Evolutionary conservation across 2,888 invertebrate genomes (phyloP).

Genomic region (Macrosiphum euphorbiae): DNA sequence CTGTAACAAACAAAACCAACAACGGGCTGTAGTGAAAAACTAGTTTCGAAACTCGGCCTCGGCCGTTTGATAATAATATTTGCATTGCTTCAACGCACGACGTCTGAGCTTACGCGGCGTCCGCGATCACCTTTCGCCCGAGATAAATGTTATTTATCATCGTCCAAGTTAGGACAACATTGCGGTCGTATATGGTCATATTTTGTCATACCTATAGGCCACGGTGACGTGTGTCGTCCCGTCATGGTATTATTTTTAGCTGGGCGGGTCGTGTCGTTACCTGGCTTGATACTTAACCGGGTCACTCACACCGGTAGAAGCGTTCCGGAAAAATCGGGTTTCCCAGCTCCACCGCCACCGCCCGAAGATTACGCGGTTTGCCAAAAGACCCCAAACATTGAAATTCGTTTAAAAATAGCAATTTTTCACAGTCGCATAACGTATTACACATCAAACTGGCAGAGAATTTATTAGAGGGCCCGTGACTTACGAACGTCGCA

Average conservation of each 20-base stretch:
- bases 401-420: constrained; percentile 5
- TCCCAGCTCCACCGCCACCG: neutral
- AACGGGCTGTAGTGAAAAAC: neutral
- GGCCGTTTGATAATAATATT: neutral
- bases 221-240: neutral
- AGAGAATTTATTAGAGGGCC: neutral
- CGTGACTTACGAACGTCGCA: neutral
- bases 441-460: neutral
- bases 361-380: neutral
- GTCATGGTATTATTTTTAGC: constrained; percentile 39
- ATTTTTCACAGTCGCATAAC: neutral
- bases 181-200: constrained; percentile 38
- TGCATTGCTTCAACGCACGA: neutral
- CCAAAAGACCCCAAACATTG: neutral
- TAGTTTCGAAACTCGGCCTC: neutral
- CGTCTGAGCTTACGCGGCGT: neutral
- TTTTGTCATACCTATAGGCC: neutral
- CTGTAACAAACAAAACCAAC: constrained; percentile 19
- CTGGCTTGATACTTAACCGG: constrained; percentile 22
- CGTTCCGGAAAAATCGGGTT: neutral
- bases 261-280: neutral
- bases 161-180: neutral
- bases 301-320: neutral
- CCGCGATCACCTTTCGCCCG: neutral
- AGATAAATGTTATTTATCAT: neutral